phyloP scores from a whole-genome alignment of 2,797 vertebrate genomes.

The Calcarius lapponicus region DNA sequence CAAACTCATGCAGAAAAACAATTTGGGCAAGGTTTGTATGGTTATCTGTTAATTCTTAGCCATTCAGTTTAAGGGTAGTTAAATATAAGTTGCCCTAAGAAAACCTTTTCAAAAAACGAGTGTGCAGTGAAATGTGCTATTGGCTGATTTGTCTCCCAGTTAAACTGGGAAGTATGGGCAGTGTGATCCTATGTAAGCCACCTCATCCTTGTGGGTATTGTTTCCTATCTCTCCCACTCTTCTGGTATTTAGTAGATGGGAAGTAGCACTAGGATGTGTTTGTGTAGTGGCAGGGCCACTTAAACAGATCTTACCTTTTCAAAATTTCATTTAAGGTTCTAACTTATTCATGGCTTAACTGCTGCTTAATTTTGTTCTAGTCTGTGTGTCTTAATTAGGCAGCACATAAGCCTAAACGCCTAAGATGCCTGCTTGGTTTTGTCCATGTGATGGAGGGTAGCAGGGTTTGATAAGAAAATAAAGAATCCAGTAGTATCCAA shows the following conservation, averaged over 20 bases:
- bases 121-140: neutral
- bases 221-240: neutral
- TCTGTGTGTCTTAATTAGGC: neutral
- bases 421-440: neutral
- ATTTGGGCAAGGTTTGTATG: neutral
- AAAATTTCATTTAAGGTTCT: neutral
- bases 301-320: neutral
- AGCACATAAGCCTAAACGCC: neutral
- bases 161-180: neutral
- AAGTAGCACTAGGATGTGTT: neutral
- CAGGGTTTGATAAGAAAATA: neutral
- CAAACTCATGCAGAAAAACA: neutral
- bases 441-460: neutral
- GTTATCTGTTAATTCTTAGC: neutral
- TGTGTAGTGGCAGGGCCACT: neutral
- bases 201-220: neutral
- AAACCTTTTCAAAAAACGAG: neutral
- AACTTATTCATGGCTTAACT: neutral
- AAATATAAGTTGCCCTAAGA: neutral
- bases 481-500: neutral
- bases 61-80: neutral
- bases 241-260: neutral
- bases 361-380: neutral
- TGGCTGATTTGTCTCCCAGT: neutral
- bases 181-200: neutral